Percentiles rank a stretch among this genome's conserved stretches.
Conservation (phyloP, 2,797 vertebrate species). For the Phrynocephalus guinanensis region DNA sequence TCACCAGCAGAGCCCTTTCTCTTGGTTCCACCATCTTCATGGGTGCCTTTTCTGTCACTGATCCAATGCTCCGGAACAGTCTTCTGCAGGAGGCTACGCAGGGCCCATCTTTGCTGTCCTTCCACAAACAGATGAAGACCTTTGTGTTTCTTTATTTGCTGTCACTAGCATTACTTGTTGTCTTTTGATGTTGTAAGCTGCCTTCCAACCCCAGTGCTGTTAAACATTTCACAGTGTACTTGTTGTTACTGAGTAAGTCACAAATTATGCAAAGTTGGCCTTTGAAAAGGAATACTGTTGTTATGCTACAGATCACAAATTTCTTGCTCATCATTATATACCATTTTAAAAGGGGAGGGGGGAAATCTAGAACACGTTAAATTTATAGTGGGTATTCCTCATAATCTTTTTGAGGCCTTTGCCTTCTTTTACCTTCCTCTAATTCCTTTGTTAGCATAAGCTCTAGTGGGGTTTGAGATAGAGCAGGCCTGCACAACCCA, state of each 20-base stretch:
- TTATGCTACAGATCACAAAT: not conserved
- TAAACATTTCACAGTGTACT: too few relatives aligned
- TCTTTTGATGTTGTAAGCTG: too few relatives aligned
- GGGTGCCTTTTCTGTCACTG: too few relatives aligned
- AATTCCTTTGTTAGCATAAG: slow-evolving; percentile 1
- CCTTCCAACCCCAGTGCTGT: too few relatives aligned
- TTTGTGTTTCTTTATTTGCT: too few relatives aligned
- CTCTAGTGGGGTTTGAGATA: not conserved
- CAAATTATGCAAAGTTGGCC: not conserved
- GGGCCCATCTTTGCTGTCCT: too few relatives aligned
- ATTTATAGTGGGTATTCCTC: not conserved
- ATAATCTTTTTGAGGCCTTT: not conserved
- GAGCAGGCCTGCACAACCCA: not conserved
- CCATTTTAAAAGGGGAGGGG: not conserved
- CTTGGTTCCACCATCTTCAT: too few relatives aligned
- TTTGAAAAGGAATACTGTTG: not conserved
- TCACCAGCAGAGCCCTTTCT: too few relatives aligned
- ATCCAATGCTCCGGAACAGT: too few relatives aligned
- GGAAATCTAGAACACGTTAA: not conserved
- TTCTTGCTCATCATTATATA: not conserved
- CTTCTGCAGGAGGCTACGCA: too few relatives aligned
- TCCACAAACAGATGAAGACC: too few relatives aligned
- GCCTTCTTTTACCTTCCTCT: not conserved
- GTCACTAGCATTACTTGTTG: too few relatives aligned
- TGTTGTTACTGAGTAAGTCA: not conserved